Evolutionary conservation across 2,113 vertebrate species (phyloP).

Genomic region (Bagarius yarrelli): DNA sequence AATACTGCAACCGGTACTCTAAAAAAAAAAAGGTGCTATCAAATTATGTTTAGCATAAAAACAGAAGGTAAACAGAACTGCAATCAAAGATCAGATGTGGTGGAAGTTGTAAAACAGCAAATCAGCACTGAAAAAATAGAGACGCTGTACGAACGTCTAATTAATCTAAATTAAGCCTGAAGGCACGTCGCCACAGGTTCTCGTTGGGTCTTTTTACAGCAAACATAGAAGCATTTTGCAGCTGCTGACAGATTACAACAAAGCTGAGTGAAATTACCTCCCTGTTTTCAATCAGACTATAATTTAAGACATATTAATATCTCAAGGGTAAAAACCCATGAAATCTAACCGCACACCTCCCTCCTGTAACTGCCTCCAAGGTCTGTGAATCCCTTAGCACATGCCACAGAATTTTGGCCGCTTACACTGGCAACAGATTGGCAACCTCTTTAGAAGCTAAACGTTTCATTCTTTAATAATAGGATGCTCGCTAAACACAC

Average conservation of each 20-base stretch:
- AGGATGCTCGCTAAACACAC: conserved; percentile 32
- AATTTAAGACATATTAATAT: conserved; percentile 40
- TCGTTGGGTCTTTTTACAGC: neutral
- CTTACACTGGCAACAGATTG: conserved; percentile 21
- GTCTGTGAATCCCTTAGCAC: conserved; percentile 24
- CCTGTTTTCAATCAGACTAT: conserved; percentile 40
- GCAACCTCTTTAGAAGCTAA: conserved; percentile 29
- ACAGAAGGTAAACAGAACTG: conserved; percentile 1
- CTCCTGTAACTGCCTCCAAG: conserved; percentile 33
- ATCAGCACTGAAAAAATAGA: conserved; percentile 19
- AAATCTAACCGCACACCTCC: conserved; percentile 17
- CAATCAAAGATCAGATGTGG: conserved; percentile 28
- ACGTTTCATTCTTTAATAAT: conserved; percentile 55
- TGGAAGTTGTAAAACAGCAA: conserved; percentile 26
- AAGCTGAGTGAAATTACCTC: conserved; percentile 29
- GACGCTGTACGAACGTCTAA: conserved; percentile 10
- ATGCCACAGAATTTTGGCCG: conserved; percentile 1
- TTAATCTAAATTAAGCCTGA: conserved; percentile 15
- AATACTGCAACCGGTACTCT: neutral
- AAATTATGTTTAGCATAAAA: conserved; percentile 2
- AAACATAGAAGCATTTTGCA: neutral
- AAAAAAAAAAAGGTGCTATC: neutral
- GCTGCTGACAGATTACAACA: conserved; percentile 28
- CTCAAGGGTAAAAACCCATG: conserved; percentile 16
- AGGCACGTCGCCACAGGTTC: conserved; percentile 38